Evolutionary conservation across 2,888 invertebrate species (phyloP), one percentile per base, ranked within the genome.

Genomic region (Caenorhabditis afra): DNA sequence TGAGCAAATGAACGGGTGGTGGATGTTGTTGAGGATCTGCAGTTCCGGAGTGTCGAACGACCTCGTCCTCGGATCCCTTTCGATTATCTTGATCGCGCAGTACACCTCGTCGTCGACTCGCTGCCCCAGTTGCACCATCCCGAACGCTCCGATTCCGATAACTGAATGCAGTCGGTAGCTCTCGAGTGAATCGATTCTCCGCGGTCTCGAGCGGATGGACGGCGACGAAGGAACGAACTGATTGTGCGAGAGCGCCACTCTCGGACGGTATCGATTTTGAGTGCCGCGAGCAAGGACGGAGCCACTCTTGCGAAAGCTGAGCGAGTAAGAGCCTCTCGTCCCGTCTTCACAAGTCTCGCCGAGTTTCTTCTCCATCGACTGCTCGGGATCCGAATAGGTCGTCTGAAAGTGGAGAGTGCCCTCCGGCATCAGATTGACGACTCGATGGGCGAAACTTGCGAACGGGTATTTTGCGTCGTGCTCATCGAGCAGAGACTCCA

Each of bases 111-210:
- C 50, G 23, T 61, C 44, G 18, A 61, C 18, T 37, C 67, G 12
- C 35, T 73, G 55, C 0, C 50, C 67, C 14, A 73, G 45, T 14
- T 78, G 45, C 1, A 78, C 78, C 3, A 55, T 62, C 62, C 78
- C 78, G 45, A 78, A 78, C 18, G 78, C 67, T 29, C 78, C 78
- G 12, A 57, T 12, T n/a, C 78, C 78, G n/a, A 78, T 70, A 5
- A 61, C 58, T 5, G 45, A n/a, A 3, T 50, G 35, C 4, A 78
- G 22, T 0, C 52, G 44, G 50, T 78, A 78, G 16, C 49, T 52
- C n/a, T 59, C 70, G 29, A 77, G 49, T 3, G 70, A 77, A 20
- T 70, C 55, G 8, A 71, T 22, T 47, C 23, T 45, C 7, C 59
- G 18, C 12, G 71, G 61, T 16, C 57, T 8, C 10, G 66, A 23